A percentile compares a stretch with the other conserved stretches of the same genome.
phyloP scores from a whole-genome alignment of 2,888 invertebrate genomes.

The Acanthoscelides obtectus region DNA sequence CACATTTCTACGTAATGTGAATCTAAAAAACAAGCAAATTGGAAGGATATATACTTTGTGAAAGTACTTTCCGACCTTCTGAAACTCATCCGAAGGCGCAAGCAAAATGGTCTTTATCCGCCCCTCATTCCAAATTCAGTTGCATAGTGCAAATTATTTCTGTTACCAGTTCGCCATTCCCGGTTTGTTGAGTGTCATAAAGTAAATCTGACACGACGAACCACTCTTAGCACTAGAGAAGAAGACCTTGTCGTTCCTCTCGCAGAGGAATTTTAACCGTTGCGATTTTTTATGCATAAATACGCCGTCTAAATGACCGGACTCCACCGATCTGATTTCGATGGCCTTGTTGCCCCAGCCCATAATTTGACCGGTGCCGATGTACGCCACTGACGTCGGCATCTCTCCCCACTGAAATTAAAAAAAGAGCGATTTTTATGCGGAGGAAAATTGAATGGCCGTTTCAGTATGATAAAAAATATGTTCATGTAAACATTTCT shows the following conservation, averaged over 20 bases:
- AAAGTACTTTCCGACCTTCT: too few species aligned
- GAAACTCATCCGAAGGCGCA: not conserved
- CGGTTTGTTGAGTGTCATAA: constrained; percentile 99
- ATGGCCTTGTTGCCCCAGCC: constrained; percentile 99
- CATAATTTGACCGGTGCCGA: constrained; percentile 99
- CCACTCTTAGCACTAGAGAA: constrained; percentile 99
- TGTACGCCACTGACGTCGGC: constrained; percentile 98
- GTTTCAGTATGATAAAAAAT: too few species aligned
- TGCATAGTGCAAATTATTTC: not conserved
- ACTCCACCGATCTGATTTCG: constrained; percentile 98
- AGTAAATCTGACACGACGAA: constrained; percentile 99
- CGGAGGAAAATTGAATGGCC: too few species aligned
- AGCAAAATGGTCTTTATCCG: not conserved
- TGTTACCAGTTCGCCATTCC: constrained; percentile 98
- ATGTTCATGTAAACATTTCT: too few species aligned
- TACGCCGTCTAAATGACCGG: constrained; percentile 98
- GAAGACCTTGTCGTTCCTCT: constrained; percentile 99
- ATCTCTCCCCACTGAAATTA: constrained; percentile 94
- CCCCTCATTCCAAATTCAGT: not conserved
- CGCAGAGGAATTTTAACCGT: constrained; percentile 98
- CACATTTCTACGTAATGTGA: too few species aligned
- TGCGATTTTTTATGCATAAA: constrained; percentile 99
- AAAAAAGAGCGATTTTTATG: too few species aligned
- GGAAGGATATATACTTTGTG: too few species aligned
- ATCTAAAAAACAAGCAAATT: too few species aligned